Evolutionary conservation across 2,797 vertebrate species (phyloP).

Genomic region (Notolepis coatsorum): DNA sequence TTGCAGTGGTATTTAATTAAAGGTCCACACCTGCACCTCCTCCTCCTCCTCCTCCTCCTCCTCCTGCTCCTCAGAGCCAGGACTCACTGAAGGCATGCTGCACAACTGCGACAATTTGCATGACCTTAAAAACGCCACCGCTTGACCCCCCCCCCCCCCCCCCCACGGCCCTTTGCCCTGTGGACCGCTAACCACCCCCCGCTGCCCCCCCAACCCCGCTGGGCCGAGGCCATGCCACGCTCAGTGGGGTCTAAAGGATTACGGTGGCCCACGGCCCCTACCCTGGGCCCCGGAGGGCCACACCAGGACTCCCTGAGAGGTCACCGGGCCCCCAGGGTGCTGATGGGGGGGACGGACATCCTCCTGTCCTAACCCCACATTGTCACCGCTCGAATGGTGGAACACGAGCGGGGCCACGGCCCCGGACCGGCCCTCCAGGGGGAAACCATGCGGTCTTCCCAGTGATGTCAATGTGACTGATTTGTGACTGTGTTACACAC

Average conservation of each 20-base stretch:
- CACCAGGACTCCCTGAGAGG: conserved; percentile 68
- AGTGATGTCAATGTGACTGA: no score
- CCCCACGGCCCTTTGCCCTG: conserved; percentile 56
- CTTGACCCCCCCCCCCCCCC: neutral
- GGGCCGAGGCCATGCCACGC: conserved; percentile 54
- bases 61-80: conserved; percentile 44
- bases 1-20: conserved; percentile 87
- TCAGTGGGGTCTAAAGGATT: conserved; percentile 64
- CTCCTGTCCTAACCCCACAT: conserved; percentile 58
- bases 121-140: conserved; percentile 81
- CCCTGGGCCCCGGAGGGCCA: conserved; percentile 47
- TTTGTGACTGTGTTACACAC: no score
- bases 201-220: conserved; percentile 70
- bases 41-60: conserved; percentile 9
- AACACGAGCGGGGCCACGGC: conserved; percentile 20
- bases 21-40: conserved; percentile 81
- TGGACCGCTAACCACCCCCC: conserved; percentile 54
- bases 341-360: conserved; percentile 43
- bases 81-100: conserved; percentile 69
- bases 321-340: conserved; percentile 56
- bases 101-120: conserved; percentile 81
- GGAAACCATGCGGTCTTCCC: no score
- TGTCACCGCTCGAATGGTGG: conserved; percentile 58
- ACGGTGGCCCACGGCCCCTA: conserved; percentile 50
- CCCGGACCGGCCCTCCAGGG: no score